Evolutionary conservation across 2,113 vertebrate genomes (phyloP).

Genomic region (Aythya baeri): DNA sequence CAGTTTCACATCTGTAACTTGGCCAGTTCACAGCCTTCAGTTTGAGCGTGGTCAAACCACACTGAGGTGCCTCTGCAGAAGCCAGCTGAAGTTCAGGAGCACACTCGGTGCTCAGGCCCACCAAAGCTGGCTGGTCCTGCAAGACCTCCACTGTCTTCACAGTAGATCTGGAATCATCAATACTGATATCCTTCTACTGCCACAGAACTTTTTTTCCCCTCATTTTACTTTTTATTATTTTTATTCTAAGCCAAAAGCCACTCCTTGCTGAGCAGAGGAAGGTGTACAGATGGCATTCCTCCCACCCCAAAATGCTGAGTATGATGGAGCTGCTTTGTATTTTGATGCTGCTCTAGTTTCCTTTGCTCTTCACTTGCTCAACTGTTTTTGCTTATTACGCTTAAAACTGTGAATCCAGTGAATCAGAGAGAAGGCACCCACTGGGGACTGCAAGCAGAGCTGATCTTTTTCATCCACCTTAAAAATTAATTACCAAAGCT

Average conservation of each 20-base stretch:
- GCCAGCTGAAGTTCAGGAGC: neutral
- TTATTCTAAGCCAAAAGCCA: conserved; percentile 5
- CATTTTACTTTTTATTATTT: neutral
- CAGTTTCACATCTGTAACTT: fast-evolving
- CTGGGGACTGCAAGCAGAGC: neutral
- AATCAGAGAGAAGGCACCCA: neutral
- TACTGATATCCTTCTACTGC: neutral
- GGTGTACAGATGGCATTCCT: neutral
- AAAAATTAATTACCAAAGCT: conserved; percentile 49
- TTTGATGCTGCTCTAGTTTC: neutral
- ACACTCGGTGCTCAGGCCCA: neutral
- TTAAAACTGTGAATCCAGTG: neutral
- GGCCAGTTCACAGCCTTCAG: too few relatives aligned
- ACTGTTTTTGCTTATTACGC: neutral
- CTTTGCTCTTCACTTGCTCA: neutral
- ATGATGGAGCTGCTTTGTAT: neutral
- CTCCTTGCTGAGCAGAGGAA: neutral
- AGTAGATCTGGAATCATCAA: neutral
- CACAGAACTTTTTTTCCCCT: neutral
- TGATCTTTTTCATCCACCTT: conserved; percentile 20
- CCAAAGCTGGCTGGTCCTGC: neutral
- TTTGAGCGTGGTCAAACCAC: neutral
- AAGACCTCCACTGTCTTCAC: neutral
- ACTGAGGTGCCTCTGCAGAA: neutral
- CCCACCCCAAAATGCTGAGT: neutral